A percentile compares a stretch with the other conserved stretches of the same genome.
Evolutionary conservation across 2,797 vertebrate genomes (phyloP).

Genomic region (Alcedo quadribrachys): DNA sequence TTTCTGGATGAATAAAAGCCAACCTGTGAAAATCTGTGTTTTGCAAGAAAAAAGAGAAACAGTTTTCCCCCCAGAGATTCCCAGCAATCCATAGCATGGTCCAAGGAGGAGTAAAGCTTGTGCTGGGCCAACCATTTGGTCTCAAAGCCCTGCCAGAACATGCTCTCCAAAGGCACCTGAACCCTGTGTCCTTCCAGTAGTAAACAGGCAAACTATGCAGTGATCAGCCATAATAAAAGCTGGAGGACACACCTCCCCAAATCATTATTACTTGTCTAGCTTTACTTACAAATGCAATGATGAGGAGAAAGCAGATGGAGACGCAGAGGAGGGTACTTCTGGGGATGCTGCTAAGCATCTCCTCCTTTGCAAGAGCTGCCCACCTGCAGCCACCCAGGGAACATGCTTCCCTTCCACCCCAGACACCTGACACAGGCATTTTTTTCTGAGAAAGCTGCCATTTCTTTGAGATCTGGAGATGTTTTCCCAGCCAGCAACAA

Average conservation of each 20-base stretch:
- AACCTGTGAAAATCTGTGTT: neutral
- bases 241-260: neutral
- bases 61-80: accelerated
- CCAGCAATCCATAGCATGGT: neutral
- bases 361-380: accelerated
- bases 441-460: neutral
- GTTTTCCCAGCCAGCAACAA: neutral
- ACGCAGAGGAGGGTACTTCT: neutral
- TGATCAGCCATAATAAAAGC: accelerated
- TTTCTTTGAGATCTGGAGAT: neutral
- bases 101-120: accelerated
- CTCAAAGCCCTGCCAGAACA: neutral
- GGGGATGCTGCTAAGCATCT: neutral
- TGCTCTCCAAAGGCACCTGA: accelerated
- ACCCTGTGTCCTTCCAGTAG: accelerated
- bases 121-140: neutral
- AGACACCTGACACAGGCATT: neutral
- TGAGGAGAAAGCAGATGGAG: neutral
- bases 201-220: accelerated
- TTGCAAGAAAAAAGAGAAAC: neutral
- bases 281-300: neutral
- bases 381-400: neutral
- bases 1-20: neutral
- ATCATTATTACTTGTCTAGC: neutral
- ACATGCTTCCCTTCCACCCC: neutral